Evolutionary conservation across 30 jellyfish, hydroid and myxozoan species (phyloP), one percentile per base, ranked within the genome.

Genomic region (Hydractinia symbiolongicarpus): DNA sequence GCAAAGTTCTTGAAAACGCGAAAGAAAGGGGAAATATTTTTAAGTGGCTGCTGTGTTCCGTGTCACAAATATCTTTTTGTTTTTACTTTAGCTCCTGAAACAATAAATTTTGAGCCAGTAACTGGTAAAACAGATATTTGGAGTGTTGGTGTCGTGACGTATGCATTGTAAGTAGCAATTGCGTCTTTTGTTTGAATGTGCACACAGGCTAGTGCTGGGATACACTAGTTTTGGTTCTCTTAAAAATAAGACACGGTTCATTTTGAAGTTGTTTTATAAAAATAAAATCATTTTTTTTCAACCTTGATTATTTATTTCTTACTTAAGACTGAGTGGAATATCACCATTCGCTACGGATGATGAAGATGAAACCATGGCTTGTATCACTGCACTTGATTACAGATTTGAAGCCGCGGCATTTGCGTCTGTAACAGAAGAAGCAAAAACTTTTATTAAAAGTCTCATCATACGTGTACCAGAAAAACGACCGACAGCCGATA

Each of bases 341-440:
- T 93, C 98, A 15, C 98, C 98, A 7, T 93, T 93, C 64, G 96
- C 96, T 7, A 80, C 96, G 73, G 98, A 93, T 71, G 98, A 93
- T 30, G 98, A 93, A 84, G 98, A 93, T 72, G 98, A 93, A 81
- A 81, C 98, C 13, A 93, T 86, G 96, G 96, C 96, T 55, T 81
- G 89, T 70, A 90, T 93, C 8, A 93, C 96, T 10, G 98, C 98
- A 19, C 81, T 93, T 71, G 98, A 93, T 60, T 93, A 78, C 86
- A 79, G 96, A 76, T 93, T 93, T 72, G 96, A 86, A 55, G 87
- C 93, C 6, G 77, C 77, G n/a, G 96, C 93, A 11, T 93, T 93
- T 82, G 93, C 92, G 15, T 44, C 91, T 14, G 87, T 93, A n/a
- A 81, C 96, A 1, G 98, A 93, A 66, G 98, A 93, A 72, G 98